Evolutionary conservation across 2,113 vertebrate genomes (phyloP).

Genomic region (Microtus oregoni): DNA sequence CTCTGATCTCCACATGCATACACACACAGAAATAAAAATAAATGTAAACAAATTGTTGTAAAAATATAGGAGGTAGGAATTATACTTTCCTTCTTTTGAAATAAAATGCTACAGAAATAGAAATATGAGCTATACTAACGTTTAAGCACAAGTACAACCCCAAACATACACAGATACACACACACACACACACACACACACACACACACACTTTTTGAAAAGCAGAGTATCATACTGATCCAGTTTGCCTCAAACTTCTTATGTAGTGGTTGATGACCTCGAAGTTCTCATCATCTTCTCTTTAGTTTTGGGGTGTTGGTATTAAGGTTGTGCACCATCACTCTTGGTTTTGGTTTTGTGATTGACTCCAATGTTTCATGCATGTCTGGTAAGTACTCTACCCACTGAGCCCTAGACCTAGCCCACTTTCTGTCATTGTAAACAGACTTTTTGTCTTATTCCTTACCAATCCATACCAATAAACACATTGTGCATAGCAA

Average conservation of each 20-base stretch:
- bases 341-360: not conserved
- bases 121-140: not conserved
- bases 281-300: not conserved
- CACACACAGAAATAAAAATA: not conserved
- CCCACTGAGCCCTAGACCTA: no score
- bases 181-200: not conserved
- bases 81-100: not conserved
- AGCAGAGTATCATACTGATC: not conserved
- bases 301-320: no score
- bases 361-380: not conserved
- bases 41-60: not conserved
- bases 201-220: not conserved
- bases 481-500: not conserved
- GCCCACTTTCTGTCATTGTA: not conserved
- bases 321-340: not conserved
- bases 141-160: not conserved
- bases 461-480: not conserved
- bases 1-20: not conserved
- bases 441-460: not conserved
- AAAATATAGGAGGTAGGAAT: not conserved
- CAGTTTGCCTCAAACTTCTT: not conserved
- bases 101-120: not conserved
- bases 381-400: no score
- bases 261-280: not conserved
- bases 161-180: not conserved